Conservation (phyloP, 2,113 vertebrate genomes). For the Catagonus wagneri region DNA sequence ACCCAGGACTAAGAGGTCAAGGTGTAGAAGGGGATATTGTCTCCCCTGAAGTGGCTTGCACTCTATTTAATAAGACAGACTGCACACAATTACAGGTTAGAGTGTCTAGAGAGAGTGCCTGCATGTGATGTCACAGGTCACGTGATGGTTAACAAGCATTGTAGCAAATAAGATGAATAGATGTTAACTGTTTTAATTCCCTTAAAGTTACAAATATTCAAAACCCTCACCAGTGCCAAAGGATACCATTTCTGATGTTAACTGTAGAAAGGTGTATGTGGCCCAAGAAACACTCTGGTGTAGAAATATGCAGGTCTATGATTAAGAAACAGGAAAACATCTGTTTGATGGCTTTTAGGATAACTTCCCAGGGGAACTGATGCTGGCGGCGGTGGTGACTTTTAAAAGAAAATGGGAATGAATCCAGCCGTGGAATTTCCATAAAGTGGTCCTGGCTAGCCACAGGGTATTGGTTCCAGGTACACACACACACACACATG, state of each 20-base stretch:
- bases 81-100: not conserved
- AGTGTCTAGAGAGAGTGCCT: not conserved
- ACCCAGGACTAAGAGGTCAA: not conserved
- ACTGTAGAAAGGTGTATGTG: not conserved
- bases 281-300: not conserved
- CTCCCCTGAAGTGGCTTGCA: not conserved
- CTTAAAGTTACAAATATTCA: conserved; percentile 25
- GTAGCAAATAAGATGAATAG: conserved; percentile 36
- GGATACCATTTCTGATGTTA: not conserved
- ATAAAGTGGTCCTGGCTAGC: not conserved
- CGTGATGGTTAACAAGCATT: not conserved
- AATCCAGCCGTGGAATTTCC: not conserved
- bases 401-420: conserved; percentile 8
- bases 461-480: not conserved
- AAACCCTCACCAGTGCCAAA: not conserved
- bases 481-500: not conserved
- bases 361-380: not conserved
- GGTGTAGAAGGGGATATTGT: not conserved
- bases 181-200: conserved; percentile 42
- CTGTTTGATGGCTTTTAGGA: not conserved
- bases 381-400: not conserved
- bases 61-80: not conserved
- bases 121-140: not conserved
- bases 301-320: not conserved
- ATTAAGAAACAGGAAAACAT: not conserved